phyloP scores from a whole-genome alignment of 2,113 vertebrate species.

The Loxodonta africana region DNA sequence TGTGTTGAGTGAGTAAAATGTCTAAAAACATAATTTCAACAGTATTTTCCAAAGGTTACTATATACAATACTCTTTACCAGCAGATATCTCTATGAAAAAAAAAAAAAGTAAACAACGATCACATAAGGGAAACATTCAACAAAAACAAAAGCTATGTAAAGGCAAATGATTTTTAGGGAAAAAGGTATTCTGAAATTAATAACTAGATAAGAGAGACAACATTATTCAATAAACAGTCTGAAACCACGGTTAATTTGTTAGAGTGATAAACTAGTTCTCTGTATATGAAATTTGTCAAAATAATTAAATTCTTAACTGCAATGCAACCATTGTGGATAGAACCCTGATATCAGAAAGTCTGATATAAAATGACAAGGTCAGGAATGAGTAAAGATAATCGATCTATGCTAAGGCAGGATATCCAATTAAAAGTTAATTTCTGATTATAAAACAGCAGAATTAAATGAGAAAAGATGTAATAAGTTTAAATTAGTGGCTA shows the following conservation, averaged over 20 bases:
- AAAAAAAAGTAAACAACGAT: too few species aligned
- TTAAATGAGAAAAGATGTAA: slow-evolving; percentile 69
- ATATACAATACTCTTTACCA: not conserved
- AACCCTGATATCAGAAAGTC: not conserved
- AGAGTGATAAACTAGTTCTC: not conserved
- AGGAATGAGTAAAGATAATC: not conserved
- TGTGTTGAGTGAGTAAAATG: not conserved
- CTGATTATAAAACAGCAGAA: not conserved
- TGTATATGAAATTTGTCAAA: not conserved
- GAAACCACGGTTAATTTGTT: not conserved
- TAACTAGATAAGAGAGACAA: not conserved
- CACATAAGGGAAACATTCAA: not conserved
- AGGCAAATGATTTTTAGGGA: not conserved
- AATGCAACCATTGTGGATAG: not conserved
- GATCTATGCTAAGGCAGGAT: too few species aligned
- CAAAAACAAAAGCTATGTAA: not conserved
- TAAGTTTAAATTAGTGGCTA: not conserved
- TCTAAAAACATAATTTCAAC: not conserved
- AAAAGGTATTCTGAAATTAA: not conserved
- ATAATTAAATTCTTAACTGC: not conserved
- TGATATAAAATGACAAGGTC: not conserved
- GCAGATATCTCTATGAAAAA: not conserved
- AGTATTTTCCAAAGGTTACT: not conserved
- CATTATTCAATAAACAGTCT: not conserved
- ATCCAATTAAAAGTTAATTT: not conserved